Conservation (phyloP, 2,113 vertebrate genomes). For the Fukomys damarensis region DNA sequence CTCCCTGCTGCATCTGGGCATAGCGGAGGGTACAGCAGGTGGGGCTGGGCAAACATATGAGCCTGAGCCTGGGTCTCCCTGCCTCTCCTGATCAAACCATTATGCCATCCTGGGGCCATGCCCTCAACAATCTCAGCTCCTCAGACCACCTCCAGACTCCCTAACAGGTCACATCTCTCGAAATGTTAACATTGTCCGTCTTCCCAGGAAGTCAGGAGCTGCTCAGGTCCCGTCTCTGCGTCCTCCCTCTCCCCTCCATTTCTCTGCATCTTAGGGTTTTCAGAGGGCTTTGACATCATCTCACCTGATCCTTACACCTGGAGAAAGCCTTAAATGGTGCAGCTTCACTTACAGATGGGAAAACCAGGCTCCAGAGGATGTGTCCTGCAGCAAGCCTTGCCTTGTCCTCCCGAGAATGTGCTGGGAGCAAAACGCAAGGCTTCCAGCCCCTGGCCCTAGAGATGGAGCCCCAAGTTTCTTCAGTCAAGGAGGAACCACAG, state of each 20-base stretch:
- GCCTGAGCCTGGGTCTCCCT: neutral
- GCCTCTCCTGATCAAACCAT: neutral
- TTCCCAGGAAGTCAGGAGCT: no score
- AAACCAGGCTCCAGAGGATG: neutral
- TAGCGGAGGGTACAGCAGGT: neutral
- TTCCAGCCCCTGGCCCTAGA: rapidly evolving
- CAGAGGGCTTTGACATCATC: rapidly evolving
- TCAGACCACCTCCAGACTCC: neutral
- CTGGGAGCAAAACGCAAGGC: neutral
- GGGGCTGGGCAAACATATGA: neutral
- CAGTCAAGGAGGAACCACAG: rapidly evolving
- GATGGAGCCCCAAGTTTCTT: neutral
- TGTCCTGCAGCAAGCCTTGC: no score
- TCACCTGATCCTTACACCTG: rapidly evolving
- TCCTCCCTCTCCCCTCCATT: rapidly evolving
- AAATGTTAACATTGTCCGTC: neutral
- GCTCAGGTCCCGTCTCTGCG: rapidly evolving
- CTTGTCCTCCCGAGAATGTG: rapidly evolving
- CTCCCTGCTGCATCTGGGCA: neutral
- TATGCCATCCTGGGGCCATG: neutral
- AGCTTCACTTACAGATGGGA: neutral
- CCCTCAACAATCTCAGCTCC: neutral
- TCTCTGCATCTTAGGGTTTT: rapidly evolving
- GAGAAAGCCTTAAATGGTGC: neutral
- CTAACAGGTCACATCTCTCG: no score